Evolutionary conservation across 2,113 vertebrate genomes (phyloP).

Genomic region (Ameiurus melas): DNA sequence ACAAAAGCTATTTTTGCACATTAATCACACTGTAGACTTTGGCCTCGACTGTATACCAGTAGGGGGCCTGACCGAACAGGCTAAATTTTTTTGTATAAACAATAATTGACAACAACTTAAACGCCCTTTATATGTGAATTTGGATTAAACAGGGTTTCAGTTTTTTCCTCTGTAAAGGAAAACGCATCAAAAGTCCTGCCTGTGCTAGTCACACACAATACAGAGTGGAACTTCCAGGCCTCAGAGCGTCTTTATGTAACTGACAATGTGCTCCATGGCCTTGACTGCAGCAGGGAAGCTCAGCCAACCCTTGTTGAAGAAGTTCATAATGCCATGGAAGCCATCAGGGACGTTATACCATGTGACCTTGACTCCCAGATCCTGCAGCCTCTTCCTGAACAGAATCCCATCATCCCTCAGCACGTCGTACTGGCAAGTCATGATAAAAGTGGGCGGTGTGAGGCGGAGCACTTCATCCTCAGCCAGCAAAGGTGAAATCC

Average conservation of each 20-base stretch:
- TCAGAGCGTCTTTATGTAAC: conserved; percentile 73
- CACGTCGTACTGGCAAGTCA: conserved; percentile 84
- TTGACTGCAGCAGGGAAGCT: conserved; percentile 68
- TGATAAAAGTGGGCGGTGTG: conserved; percentile 74
- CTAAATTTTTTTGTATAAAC: background rate
- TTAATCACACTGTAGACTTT: background rate
- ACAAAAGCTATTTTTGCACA: background rate
- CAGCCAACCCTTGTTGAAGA: conserved; percentile 66
- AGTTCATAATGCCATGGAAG: conserved; percentile 78
- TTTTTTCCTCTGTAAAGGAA: background rate
- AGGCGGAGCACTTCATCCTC: conserved; percentile 64
- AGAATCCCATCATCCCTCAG: conserved; percentile 79
- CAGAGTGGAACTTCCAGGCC: background rate
- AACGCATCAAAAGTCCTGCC: background rate
- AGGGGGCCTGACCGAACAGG: background rate
- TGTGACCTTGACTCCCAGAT: conserved; percentile 71
- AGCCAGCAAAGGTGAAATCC: conserved; percentile 71
- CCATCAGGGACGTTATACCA: conserved; percentile 77
- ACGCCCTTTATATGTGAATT: background rate
- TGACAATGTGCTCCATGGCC: conserved; percentile 67
- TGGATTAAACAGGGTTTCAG: background rate
- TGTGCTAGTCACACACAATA: background rate
- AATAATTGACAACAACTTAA: background rate
- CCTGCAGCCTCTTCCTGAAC: conserved; percentile 81
- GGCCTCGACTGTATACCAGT: background rate